These are phyloP conservation scores for Euphonia xanthogaster DNA, from an alignment of 2,797 vertebrate species.

Conservation along the genomic window DNA sequence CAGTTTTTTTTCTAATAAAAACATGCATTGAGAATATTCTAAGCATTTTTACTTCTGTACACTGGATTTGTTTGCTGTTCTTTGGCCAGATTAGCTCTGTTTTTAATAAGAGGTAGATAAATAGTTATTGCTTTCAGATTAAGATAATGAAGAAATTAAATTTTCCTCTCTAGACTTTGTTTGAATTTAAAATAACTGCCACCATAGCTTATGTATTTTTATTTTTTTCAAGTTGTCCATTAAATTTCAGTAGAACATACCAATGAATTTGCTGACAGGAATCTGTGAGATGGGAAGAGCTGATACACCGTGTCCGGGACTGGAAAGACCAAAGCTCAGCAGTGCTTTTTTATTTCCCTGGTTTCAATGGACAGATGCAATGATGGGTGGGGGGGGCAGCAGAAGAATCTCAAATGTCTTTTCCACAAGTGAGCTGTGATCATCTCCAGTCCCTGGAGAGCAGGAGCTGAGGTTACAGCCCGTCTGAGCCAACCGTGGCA, in stretches of 20 bases:
- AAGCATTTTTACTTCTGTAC: not conserved
- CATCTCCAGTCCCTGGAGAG: not conserved
- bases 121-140: not conserved
- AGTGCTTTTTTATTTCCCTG: not conserved
- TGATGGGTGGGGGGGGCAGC: rapidly evolving
- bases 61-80: not conserved
- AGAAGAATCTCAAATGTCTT: not conserved
- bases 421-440: not conserved
- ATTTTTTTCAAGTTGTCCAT: not conserved
- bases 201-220: not conserved
- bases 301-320: rapidly evolving
- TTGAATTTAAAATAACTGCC: not conserved
- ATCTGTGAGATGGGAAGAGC: not conserved
- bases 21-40: not conserved
- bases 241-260: not conserved
- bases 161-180: not conserved
- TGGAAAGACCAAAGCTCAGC: not conserved
- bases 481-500: not conserved
- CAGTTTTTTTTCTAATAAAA: not conserved
- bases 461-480: not conserved
- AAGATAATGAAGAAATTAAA: conserved; percentile 35
- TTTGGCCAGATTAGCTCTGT: not conserved
- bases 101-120: conserved; percentile 29
- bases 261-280: not conserved
- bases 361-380: not conserved